Evolutionary conservation across 1,140 invertebrate genomes (phyloP), one percentile per base, ranked within the genome.

Genomic region (Pararge aegeria): DNA sequence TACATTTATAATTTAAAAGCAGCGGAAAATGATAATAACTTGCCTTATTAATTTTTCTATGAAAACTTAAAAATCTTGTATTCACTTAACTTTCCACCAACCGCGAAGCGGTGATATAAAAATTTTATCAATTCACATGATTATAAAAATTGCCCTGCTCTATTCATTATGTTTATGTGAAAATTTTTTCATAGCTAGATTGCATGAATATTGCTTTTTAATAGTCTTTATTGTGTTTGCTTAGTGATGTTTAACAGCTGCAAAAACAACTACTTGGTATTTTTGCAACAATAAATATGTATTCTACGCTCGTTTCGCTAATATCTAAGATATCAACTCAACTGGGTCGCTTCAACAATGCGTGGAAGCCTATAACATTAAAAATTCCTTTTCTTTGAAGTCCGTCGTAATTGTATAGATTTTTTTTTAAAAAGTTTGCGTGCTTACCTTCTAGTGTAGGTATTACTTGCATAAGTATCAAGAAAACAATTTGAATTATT

Each of bases 141-240:
- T 55, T 20, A 44, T 12, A 9, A 1, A 27, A 2, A 34, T 30
- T 46, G 37, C 27, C 30, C 30, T 34, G 21, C 13, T 55, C 16
- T 55, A 48, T 56, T 37, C 18, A 27, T 24, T 34, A 13, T 56
- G 20, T 56, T 49, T 56, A 49, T 56, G 55, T 49, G 55, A 56
- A 56, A 49, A 30, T 29, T 54, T 34, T 55, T 34, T 34, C 42
- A 37, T 29, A 48, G 20, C 13, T 20, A 5, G 16, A 13, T 54
- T 57, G 54, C 48, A 60, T 48, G 55, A 40, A 53, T 38, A 46
- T 42, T 42, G 49, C 15, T 51, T 55, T 51, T 60, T 55, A 12
- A 53, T 60, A 37, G 37, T 40, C 42, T 40, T 61, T 18, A 38
- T 64, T 50, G 42, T 54, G 51, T 51, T 61, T 56, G 48, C 49